Base-by-base conservation (phyloP, 2,888 invertebrate species). In the Venusia cambrica region DNA sequence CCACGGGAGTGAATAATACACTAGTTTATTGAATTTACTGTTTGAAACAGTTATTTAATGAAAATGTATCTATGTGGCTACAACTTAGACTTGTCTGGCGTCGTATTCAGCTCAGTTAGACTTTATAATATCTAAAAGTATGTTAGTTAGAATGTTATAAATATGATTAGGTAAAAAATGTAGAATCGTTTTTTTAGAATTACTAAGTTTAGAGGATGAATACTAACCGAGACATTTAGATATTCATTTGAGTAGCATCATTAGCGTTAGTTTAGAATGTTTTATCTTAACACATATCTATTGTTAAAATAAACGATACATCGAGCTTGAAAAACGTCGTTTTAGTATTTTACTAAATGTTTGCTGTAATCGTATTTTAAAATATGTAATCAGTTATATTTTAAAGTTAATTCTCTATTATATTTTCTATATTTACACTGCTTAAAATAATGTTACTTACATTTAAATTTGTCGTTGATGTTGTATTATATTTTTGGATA, bases 121-220 rank as follows among this genome's bases (percentile, higher is more conserved):
- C 45, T 57, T 60, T 59, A 54, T 57, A 58, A 57, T 63, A 62
- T 61, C 51, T 76, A 77, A 77, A 72, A 62, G 38, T 66, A 55
- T 33, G n/a, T n/a, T n/a, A n/a, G 15, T 18, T 12, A 20, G 33
- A 50, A 62, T 35, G 33, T 62, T 48, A 54, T 59, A 54, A 62
- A 55, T 56, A 51, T 67, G 67, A 63, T 51, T 72, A 71, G 71
- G 35, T 69, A 71, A 72, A 66, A 55, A 51, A 10, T n/a, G 50
- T 57, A 62, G 77, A 62, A 60, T 44, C 38, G 55, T 73, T 76
- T 69, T 68, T 74, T 77, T 50, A 56, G 59, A 68, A 73, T 72
- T 73, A 83, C 83, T 85, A 83, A 73, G 87, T 87, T 87, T 87
- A 87, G 87, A 87, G 87, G 87, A 87, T 87, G 85, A 70, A 71